Percentiles rank a stretch among this genome's conserved stretches.
Evolutionary conservation across 2,797 vertebrate genomes (phyloP).

Genomic region (Tenualosa thibaudeaui): DNA sequence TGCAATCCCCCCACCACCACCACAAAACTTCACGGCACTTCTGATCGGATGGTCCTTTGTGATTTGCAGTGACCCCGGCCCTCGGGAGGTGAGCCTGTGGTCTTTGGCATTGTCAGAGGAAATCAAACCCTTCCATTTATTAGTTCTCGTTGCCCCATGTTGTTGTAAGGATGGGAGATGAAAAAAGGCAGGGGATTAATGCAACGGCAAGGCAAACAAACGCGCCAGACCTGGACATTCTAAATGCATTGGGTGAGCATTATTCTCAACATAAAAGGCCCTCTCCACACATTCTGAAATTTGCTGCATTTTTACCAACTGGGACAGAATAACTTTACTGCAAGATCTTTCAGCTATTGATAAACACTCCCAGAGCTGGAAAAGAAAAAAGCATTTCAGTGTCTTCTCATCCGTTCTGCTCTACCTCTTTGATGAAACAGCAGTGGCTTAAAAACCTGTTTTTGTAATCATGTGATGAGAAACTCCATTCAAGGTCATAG

Average conservation of each 20-base stretch:
- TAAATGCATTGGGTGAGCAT: conserved; percentile 56
- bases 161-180: conserved; percentile 73
- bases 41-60: conserved; percentile 33
- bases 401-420: conserved; percentile 5
- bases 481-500: neutral
- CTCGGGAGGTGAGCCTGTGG: conserved; percentile 69
- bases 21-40: conserved; percentile 29
- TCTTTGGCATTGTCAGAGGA: conserved; percentile 70
- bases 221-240: conserved; percentile 51
- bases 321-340: conserved; percentile 36
- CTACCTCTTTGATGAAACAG: conserved; percentile 17
- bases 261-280: conserved; percentile 65
- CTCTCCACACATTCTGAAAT: conserved; percentile 47
- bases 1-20: too few species aligned
- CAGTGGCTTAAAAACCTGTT: neutral
- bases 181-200: conserved; percentile 65
- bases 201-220: conserved; percentile 67
- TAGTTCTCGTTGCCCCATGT: conserved; percentile 68
- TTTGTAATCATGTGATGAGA: neutral
- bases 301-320: conserved; percentile 33
- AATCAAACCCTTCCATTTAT: conserved; percentile 75
- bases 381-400: conserved; percentile 27
- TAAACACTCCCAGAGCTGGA: conserved; percentile 29
- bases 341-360: conserved; percentile 34
- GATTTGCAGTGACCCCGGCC: conserved; percentile 57